Base-by-base conservation (phyloP, 1,140 invertebrate genomes). In the Hylaeus volcanicus region DNA sequence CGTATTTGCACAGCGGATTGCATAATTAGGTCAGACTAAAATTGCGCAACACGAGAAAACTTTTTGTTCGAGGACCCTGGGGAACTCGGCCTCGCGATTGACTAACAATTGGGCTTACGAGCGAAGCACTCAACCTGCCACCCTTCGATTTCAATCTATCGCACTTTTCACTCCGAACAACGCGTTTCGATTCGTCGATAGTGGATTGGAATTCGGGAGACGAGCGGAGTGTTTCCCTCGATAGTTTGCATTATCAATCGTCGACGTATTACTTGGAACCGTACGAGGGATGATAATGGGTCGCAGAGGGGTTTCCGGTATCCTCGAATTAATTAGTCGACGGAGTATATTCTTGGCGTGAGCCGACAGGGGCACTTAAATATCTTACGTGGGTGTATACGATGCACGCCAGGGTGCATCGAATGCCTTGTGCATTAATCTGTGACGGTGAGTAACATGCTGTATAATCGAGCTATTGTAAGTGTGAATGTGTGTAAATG, bases 401-500 rank as follows among this genome's bases (percentile, higher is more conserved):
- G 65, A 37, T 26, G 55, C 64, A 66, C 37, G 53, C 43, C 55
- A n/a, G 48, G 41, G 63, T 61, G 65, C 48, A 41, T 65, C 66
- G 55, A 74, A 56, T 70, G 60, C 11, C n/a, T 48, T 58, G 2
- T 43, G 72, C 26, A 58, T 84, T 73, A 58, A 84, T 85, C 79
- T 61, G 63, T 39, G 3, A 26, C 68, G 61, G 63, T 56, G 55
- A 69, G 63, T 77, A 74, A 81, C 78, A 45, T 37, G 61, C 56
- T 9, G 51, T 14, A 78, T 74, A 86, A 85, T 60, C 70, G 70
- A 58, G 37, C 15, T 53, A 81, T 58, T 65, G 82, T 64, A 58
- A 75, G 58, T 51, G 84, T 61, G 83, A 65, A 74, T 51, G 72
- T 60, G 84, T 84, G 80, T n/a, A 63, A 70, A 74, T 11, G 68